phyloP scores from a whole-genome alignment of 2,888 invertebrate species.

The Graphium colonna region DNA sequence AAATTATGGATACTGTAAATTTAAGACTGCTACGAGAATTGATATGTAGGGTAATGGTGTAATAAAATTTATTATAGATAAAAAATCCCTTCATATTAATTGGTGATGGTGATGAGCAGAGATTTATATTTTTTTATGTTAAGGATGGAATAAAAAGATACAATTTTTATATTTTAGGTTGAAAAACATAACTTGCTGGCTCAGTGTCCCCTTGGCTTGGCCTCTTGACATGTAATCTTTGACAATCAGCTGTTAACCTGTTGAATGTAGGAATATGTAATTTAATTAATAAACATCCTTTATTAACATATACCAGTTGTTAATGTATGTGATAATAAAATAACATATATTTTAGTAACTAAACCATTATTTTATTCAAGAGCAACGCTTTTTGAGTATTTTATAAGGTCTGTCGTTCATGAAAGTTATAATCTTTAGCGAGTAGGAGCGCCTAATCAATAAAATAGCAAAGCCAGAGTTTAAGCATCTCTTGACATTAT shows the following conservation, averaged over 20 bases:
- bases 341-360: background rate
- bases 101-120: no score
- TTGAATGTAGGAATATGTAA: background rate
- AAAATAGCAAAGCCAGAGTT: background rate
- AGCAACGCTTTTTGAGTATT: background rate
- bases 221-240: background rate
- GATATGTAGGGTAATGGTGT: no score
- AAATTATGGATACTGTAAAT: no score
- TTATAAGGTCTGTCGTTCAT: background rate
- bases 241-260: background rate
- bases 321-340: background rate
- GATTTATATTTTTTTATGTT: no score
- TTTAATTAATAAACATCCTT: background rate
- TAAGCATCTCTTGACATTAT: background rate
- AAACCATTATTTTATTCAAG: background rate
- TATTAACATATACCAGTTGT: background rate
- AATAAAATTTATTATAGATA: no score
- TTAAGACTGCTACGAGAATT: no score
- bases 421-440: background rate
- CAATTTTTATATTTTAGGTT: no score
- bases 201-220: no score
- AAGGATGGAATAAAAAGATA: no score
- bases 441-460: background rate
- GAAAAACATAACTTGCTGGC: no score
- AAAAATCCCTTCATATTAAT: no score